A percentile compares a stretch with the other conserved stretches of the same genome.
Conservation (phyloP, 2,113 vertebrate species). For the Neotoma lepida region DNA sequence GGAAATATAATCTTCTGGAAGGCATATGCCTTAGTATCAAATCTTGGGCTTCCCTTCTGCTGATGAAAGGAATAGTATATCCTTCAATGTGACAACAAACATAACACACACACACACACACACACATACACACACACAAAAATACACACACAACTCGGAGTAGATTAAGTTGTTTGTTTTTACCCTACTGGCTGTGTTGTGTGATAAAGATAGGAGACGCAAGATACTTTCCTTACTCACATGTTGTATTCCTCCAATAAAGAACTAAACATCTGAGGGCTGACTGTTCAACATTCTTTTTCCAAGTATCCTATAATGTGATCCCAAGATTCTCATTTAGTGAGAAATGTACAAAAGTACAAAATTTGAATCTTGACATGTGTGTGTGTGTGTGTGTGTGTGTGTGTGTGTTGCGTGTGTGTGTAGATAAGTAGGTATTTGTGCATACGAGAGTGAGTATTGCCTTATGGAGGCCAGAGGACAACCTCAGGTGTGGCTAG, state of each 20-base stretch:
- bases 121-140: background rate
- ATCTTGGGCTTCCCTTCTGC: background rate
- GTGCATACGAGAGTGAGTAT: too few relatives aligned
- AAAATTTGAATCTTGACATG: background rate
- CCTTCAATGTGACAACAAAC: background rate
- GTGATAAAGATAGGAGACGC: background rate
- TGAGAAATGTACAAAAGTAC: background rate
- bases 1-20: background rate
- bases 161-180: background rate
- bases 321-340: background rate
- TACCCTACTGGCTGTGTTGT: accelerated
- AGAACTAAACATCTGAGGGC: background rate
- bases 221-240: background rate
- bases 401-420: background rate
- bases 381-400: background rate
- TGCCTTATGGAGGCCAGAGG: too few relatives aligned
- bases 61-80: background rate
- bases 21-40: background rate
- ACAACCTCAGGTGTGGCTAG: background rate
- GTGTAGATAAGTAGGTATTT: background rate
- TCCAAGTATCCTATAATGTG: background rate
- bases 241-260: background rate
- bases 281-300: background rate
- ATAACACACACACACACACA: background rate
- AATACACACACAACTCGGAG: background rate